Evolutionary conservation across 2,113 vertebrate genomes (phyloP).

Genomic region (Nanger granti): DNA sequence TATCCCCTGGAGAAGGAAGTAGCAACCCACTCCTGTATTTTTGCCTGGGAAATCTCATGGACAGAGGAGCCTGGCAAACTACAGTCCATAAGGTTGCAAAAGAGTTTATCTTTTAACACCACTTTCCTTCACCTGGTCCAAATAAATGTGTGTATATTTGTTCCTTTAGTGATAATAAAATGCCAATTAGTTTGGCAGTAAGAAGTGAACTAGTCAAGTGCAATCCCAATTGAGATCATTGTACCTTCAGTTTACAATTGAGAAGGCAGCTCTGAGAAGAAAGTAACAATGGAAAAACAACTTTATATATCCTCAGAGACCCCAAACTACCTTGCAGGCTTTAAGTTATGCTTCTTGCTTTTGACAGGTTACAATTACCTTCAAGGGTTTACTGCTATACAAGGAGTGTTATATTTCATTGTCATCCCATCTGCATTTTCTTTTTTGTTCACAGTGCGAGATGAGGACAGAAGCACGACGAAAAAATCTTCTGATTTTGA

Average conservation of each 20-base stretch:
- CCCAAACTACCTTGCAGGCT: constrained; percentile 58
- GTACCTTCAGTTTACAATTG: constrained; percentile 36
- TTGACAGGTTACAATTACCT: constrained; percentile 66
- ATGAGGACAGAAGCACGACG: constrained; percentile 85
- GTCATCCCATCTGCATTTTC: constrained; percentile 61
- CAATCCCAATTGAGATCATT: constrained; percentile 24
- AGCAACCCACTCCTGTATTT: neutral
- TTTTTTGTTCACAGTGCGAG: constrained; percentile 84
- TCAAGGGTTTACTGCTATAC: constrained; percentile 54
- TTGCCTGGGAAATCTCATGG: neutral
- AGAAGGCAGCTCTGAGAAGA: constrained; percentile 52
- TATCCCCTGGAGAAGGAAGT: neutral
- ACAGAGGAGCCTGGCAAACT: neutral
- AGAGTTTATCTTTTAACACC: neutral
- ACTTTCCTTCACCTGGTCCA: neutral
- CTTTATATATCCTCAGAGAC: constrained; percentile 59
- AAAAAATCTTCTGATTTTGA: constrained; percentile 92
- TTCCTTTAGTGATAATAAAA: constrained; percentile 22
- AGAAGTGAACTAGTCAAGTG: constrained; percentile 3
- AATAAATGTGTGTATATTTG: neutral
- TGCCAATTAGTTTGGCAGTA: constrained; percentile 4
- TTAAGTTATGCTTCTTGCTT: constrained; percentile 64
- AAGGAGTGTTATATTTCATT: constrained; percentile 28
- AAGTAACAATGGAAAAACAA: constrained; percentile 57
- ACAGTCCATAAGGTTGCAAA: neutral